Evolutionary conservation across 2,113 vertebrate species (phyloP), one percentile per base, ranked within the genome.

Genomic region (Lipophrys pholis): DNA sequence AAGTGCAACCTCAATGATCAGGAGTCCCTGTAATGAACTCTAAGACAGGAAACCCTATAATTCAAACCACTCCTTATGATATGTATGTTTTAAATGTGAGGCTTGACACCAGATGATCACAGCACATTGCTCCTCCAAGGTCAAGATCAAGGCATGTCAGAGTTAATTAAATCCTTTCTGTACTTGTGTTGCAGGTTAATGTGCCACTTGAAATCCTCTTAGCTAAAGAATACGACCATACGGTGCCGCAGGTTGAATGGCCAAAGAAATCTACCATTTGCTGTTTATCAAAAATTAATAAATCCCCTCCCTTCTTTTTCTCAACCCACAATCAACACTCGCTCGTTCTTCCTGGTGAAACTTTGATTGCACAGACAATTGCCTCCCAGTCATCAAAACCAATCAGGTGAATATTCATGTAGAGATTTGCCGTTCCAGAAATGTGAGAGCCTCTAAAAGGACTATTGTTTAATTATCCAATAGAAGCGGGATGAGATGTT

Each of bases 391-490:
- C 63, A 51, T 84, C 53, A 36, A 40, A 82, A 76, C 50, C 80
- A 81, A 69, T 82, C 78, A 76, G 11, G 40, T 70, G 55, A 83
- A 87, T 87, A 82, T 78, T 76, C 64, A 85, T 72, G 73, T 10
- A 52, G 54, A 76, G 54, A 81, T 81, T 60, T 81, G 36, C 69
- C 39, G 1, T 68, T 75, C 49, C 60, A 3, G 78, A 82, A 53
- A 66, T 59, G 57, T 30, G 46, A 71, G 76, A 16, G 16, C 8
- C 52, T 49, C 35, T 16, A 66, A 73, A 69, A 73, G 54, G 54
- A 68, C 55, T 30, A 56, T 55, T 69, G 76, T 80, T 88, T 82
- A 78, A 87, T 87, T 85, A 83, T 87, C 78, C 61, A 81, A 35
- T 54, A 78, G 73, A 48, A 73, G 57, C 11, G 54, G 58, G 72